A percentile compares a stretch with the other conserved stretches of the same genome.
Conservation (phyloP, 92 coral and sea anemone species). For the Porites lobata region DNA sequence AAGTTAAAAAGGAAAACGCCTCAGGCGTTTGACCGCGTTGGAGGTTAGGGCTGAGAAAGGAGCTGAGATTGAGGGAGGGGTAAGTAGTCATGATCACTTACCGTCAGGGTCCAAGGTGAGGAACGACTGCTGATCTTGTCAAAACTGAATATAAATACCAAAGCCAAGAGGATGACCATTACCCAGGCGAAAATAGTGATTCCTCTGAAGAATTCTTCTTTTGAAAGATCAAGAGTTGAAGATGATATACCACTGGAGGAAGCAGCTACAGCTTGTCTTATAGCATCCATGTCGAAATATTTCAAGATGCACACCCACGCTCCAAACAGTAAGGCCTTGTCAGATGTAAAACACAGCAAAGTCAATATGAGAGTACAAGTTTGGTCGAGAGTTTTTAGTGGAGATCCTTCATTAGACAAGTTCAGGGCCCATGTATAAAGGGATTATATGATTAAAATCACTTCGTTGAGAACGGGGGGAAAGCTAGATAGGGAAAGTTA, state of each 20-base stretch:
- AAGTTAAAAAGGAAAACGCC: too few species aligned
- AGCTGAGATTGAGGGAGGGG: background rate
- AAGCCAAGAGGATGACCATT: conserved; percentile 17
- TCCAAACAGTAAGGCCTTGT: conserved; percentile 20
- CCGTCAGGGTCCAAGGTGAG: conserved; percentile 35
- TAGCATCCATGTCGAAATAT: conserved; percentile 15
- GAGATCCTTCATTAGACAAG: too few species aligned
- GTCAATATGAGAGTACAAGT: background rate
- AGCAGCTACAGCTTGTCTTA: background rate
- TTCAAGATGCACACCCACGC: conserved; percentile 42
- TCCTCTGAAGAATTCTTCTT: conserved; percentile 32
- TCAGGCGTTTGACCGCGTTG: too few species aligned
- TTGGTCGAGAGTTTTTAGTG: too few species aligned
- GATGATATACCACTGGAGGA: too few species aligned
- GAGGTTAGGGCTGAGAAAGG: background rate
- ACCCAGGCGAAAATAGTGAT: conserved; percentile 43
- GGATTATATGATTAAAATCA: too few species aligned
- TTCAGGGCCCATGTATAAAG: too few species aligned
- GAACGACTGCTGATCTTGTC: conserved; percentile 32
- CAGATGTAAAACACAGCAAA: background rate
- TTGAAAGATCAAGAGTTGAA: background rate
- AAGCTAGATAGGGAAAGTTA: too few species aligned
- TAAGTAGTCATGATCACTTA: background rate
- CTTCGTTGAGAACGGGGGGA: too few species aligned
- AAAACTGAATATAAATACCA: conserved; percentile 20